Base-by-base conservation (phyloP, 1,140 invertebrate genomes). In the Spodoptera litura region DNA sequence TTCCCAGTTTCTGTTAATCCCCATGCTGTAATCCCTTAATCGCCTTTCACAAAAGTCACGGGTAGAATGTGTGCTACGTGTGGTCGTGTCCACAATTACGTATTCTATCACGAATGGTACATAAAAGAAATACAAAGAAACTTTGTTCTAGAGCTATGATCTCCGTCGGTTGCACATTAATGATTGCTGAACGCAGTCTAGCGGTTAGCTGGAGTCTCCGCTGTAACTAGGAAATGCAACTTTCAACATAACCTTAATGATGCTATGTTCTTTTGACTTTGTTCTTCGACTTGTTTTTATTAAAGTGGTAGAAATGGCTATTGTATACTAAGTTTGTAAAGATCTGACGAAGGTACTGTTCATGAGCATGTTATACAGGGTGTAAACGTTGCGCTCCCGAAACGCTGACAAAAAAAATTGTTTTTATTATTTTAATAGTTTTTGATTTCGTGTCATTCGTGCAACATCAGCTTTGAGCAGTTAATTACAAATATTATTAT, bases 231-330 rank as follows among this genome's bases (percentile, higher is more conserved):
- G 49, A 70, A 52, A 70, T 70, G 66, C 44, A 70, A 70, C 66
- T 70, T 70, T 52, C 11, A 70, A 53, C 66, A 52, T 70, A 53
- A 20, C 66, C 49, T 25, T 70, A 70, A 70, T 70, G 66, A 70
- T 53, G 49, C 11, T 49, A 52, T 55, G 49, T 27, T 70, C 25
- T 53, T 27, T 70, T 70, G 49, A 4, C 52, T 68, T 70, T 70
- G 66, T 53, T 70, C 9, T 49, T 12, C 12, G 20, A 70, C 49
- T 70, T 31, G 66, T 49, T 49, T 66, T 64, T 64, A 64, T 64
- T 49, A 35, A 20, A 52, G 49, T 68, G 12, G 66, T 31, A 70
- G 49, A 53, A 70, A 31, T 31, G 9, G 66, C 15, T 15, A 25
- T 66, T 66, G 62, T 49, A 5, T 44, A 56, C n/a, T 56, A 61